Percentiles rank a stretch among this genome's conserved stretches.
Conservation (phyloP, 2,797 vertebrate genomes). For the Hoplostethus atlanticus region DNA sequence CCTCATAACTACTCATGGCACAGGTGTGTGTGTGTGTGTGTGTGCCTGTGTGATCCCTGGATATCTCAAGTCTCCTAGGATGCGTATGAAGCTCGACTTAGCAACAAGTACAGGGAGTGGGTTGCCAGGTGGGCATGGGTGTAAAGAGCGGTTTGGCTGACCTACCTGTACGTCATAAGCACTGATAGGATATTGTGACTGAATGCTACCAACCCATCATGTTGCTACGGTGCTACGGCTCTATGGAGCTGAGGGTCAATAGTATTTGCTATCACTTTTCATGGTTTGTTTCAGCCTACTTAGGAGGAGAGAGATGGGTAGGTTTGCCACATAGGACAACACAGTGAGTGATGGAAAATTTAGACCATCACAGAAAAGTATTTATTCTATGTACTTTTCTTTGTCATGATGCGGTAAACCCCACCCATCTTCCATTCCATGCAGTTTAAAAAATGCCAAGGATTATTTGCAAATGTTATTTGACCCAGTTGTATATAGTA, state of each 20-base stretch:
- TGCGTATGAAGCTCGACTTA: slow-evolving; percentile 45
- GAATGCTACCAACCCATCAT: slow-evolving; percentile 23
- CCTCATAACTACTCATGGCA: too few species aligned
- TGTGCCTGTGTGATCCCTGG: slow-evolving; percentile 12
- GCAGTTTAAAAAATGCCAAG: background rate
- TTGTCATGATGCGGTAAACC: too few species aligned
- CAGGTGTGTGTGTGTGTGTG: slow-evolving; percentile 1
- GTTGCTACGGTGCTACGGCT: slow-evolving; percentile 29
- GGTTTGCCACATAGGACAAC: too few species aligned
- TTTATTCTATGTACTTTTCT: too few species aligned
- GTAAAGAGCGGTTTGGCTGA: too few species aligned
- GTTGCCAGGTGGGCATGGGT: slow-evolving; percentile 29
- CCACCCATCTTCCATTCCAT: background rate
- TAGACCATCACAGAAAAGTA: too few species aligned
- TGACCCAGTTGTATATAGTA: background rate
- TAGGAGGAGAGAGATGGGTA: too few species aligned
- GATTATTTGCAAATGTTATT: slow-evolving; percentile 1
- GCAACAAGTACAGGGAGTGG: slow-evolving; percentile 54
- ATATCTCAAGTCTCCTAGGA: slow-evolving; percentile 16
- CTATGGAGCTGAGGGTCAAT: slow-evolving; percentile 25
- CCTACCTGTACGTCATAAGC: slow-evolving; percentile 45
- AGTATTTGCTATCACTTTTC: background rate
- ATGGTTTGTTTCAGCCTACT: background rate
- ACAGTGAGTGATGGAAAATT: too few species aligned
- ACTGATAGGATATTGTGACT: slow-evolving; percentile 42